Conservation (phyloP, 64 coral and sea anemone genomes). For the Platygyra sinensis region DNA sequence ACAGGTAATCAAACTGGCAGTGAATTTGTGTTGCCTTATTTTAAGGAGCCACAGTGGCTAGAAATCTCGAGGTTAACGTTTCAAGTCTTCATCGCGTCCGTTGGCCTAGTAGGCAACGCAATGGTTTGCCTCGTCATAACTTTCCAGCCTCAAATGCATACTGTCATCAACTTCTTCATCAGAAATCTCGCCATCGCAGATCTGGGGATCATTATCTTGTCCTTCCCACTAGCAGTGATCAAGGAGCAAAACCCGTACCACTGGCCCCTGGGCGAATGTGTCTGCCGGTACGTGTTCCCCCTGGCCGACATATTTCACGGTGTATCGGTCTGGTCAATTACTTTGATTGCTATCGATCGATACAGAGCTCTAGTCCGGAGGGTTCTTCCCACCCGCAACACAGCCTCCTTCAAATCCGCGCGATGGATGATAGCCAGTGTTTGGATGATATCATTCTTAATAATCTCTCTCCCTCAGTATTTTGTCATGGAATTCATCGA, state of each 20-base stretch:
- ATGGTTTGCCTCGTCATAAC: conserved; percentile 67
- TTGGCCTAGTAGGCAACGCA: conserved; percentile 73
- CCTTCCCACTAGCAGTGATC: conserved; percentile 69
- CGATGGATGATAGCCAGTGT: conserved; percentile 10
- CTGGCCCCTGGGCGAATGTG: conserved; percentile 71
- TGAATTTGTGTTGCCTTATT: not conserved
- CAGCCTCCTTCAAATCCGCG: not conserved
- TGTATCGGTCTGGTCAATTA: conserved; percentile 82
- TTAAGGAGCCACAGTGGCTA: conserved; percentile 12
- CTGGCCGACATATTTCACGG: conserved; percentile 71
- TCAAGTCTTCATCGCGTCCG: conserved; percentile 45
- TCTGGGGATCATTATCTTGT: conserved; percentile 62
- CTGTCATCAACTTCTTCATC: conserved; percentile 60
- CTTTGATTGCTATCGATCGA: conserved; percentile 72
- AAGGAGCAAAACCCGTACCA: conserved; percentile 45
- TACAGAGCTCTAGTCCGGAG: conserved; percentile 60
- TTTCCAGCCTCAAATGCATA: conserved; percentile 41
- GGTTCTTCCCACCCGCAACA: conserved; percentile 9
- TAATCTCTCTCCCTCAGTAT: conserved; percentile 67
- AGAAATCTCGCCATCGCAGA: conserved; percentile 79
- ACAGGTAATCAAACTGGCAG: not conserved
- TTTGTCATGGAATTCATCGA: conserved; percentile 61
- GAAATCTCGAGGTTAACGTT: conserved; percentile 44
- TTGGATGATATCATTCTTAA: conserved; percentile 50
- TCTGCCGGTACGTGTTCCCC: conserved; percentile 69